These are phyloP conservation scores for Zaprionus kolodkinae DNA, from an alignment of 1,140 invertebrate species.

Conservation along the genomic window DNA sequence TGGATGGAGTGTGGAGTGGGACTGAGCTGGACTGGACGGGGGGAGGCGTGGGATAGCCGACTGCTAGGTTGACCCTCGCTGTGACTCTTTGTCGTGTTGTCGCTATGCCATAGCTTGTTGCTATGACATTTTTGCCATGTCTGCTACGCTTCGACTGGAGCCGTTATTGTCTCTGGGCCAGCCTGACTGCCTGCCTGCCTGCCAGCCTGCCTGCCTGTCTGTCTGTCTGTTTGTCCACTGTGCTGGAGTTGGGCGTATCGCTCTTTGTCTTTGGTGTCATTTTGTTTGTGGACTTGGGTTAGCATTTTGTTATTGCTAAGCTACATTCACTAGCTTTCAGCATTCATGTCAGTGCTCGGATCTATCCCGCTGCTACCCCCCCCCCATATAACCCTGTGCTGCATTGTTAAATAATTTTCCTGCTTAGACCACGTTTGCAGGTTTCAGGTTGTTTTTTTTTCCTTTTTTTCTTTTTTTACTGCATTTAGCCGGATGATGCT, in stretches of 20 bases:
- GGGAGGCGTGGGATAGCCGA: not conserved
- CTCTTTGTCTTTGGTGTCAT: slow-evolving; percentile 32
- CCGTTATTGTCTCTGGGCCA: slow-evolving; percentile 26
- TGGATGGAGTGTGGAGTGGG: too few relatives aligned
- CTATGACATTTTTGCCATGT: slow-evolving; percentile 37
- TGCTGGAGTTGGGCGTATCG: slow-evolving; percentile 22
- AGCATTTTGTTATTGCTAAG: slow-evolving; percentile 68
- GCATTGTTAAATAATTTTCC: slow-evolving; percentile 78
- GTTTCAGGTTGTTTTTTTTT: not conserved
- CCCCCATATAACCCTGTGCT: not conserved
- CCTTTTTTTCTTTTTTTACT: slow-evolving; percentile 7
- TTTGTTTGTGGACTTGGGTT: slow-evolving; percentile 64
- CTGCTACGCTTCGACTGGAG: slow-evolving; percentile 20
- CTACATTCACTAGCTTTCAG: slow-evolving; percentile 61
- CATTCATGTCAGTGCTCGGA: slow-evolving; percentile 37
- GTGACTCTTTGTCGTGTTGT: slow-evolving; percentile 33
- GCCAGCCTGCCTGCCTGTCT: not conserved
- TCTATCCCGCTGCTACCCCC: not conserved
- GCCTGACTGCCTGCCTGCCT: not conserved
- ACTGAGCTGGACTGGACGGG: too few relatives aligned
- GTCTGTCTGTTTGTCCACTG: not conserved
- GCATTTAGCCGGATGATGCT: slow-evolving; percentile 27
- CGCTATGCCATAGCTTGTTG: slow-evolving; percentile 19
- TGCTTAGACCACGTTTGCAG: slow-evolving; percentile 44
- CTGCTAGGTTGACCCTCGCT: not conserved